These are phyloP conservation scores for Mastomys coucha DNA, from an alignment of 2,113 vertebrate genomes.

Conservation along the genomic window DNA sequence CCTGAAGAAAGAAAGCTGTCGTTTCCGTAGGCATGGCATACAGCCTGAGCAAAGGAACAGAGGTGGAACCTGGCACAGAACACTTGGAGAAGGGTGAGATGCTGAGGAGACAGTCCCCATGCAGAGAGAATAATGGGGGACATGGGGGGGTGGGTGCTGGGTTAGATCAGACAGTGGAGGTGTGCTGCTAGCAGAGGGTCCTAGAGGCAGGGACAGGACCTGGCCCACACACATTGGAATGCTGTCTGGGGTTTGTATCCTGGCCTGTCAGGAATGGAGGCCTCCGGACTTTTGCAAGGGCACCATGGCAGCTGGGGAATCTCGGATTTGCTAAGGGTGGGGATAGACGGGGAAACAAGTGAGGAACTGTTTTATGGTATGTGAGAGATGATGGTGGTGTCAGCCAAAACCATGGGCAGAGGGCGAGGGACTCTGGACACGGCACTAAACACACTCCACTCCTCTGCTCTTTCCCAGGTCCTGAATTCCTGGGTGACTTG, in stretches of 20 bases:
- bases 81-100: no score
- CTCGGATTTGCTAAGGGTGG: not conserved
- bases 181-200: not conserved
- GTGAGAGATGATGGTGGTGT: not conserved
- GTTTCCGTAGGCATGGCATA: not conserved
- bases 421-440: not conserved
- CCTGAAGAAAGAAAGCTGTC: not conserved
- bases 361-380: not conserved
- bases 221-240: not conserved
- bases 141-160: not conserved
- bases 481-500: not conserved
- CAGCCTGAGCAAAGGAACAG: not conserved
- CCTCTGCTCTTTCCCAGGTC: not conserved
- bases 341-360: not conserved
- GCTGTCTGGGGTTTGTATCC: not conserved
- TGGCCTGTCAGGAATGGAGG: not conserved
- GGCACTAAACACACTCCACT: not conserved
- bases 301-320: not conserved
- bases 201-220: not conserved
- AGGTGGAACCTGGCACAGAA: not conserved
- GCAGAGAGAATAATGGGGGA: no score
- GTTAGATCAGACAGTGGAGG: not conserved
- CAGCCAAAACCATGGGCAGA: not conserved
- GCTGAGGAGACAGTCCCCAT: fast-evolving
- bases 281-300: not conserved